A percentile compares a stretch with the other conserved stretches of the same genome.
These are phyloP conservation scores for Apodemia zela DNA, from an alignment of 2,888 invertebrate species.

Conservation along the genomic window DNA sequence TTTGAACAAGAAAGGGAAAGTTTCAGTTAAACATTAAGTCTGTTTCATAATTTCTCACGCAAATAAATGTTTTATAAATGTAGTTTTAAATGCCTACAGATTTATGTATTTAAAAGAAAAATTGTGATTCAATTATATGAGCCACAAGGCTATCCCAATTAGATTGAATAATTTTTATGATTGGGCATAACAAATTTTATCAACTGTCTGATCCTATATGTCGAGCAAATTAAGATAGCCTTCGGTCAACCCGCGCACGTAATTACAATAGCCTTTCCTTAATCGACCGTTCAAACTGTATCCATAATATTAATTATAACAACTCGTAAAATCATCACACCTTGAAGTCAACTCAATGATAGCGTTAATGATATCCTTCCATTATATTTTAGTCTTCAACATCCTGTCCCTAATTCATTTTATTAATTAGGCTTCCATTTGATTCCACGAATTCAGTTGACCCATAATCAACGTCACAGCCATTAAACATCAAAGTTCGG, in stretches of 20 bases:
- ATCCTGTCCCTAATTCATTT: conserved; percentile 6
- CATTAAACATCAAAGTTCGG: conserved; percentile 23
- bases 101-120: neutral
- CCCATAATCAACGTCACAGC: conserved; percentile 15
- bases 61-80: neutral
- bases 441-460: neutral
- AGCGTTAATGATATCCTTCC: conserved; percentile 7
- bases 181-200: conserved; percentile 13
- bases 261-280: neutral
- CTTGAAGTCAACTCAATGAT: neutral
- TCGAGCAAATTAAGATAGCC: conserved; percentile 3
- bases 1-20: conserved; percentile 44
- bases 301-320: conserved; percentile 1
- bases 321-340: conserved; percentile 9
- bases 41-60: neutral
- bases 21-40: conserved; percentile 24
- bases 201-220: conserved; percentile 16
- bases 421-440: conserved; percentile 14
- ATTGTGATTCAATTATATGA: neutral
- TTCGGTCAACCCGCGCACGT: neutral
- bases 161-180: neutral
- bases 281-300: neutral
- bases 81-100: no score
- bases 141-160: neutral
- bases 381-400: conserved; percentile 12